phyloP scores from a whole-genome alignment of 2,888 invertebrate genomes.

The Coenonympha arcania region DNA sequence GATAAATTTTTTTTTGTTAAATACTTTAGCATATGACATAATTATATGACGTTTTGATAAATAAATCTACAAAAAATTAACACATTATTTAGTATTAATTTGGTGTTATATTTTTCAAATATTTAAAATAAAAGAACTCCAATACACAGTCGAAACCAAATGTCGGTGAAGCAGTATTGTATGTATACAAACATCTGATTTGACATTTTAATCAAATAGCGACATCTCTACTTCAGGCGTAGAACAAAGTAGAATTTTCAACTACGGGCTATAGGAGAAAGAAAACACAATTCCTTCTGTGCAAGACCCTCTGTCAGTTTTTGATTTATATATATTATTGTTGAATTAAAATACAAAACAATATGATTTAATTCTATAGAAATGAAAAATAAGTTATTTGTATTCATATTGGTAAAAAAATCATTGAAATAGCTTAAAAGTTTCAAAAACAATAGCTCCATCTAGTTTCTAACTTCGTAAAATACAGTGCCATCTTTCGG shows the following conservation, averaged over 20 bases:
- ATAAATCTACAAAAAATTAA: too few species aligned
- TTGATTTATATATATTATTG: too few species aligned
- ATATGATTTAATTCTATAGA: too few species aligned
- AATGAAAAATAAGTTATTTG: too few species aligned
- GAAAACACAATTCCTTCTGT: too few species aligned
- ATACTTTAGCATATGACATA: neutral
- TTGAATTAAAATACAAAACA: too few species aligned
- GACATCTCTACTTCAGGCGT: conserved; percentile 3
- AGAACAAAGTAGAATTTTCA: neutral
- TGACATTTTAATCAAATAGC: neutral
- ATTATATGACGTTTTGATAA: too few species aligned
- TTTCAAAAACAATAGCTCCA: neutral
- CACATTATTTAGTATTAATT: neutral
- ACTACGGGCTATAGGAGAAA: too few species aligned
- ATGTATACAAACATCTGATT: neutral
- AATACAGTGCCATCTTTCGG: conserved; percentile 24
- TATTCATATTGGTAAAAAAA: too few species aligned
- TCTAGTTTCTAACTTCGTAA: neutral
- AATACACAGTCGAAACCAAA: neutral
- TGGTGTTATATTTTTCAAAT: neutral
- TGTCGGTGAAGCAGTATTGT: conserved; percentile 16
- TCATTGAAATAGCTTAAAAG: neutral
- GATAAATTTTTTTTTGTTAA: neutral
- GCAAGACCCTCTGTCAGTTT: too few species aligned
- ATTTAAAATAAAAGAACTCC: neutral